Percentiles rank a stretch among this genome's conserved stretches.
Conservation (phyloP, 2,113 vertebrate species). For the Beaufortia kweichowensis region DNA sequence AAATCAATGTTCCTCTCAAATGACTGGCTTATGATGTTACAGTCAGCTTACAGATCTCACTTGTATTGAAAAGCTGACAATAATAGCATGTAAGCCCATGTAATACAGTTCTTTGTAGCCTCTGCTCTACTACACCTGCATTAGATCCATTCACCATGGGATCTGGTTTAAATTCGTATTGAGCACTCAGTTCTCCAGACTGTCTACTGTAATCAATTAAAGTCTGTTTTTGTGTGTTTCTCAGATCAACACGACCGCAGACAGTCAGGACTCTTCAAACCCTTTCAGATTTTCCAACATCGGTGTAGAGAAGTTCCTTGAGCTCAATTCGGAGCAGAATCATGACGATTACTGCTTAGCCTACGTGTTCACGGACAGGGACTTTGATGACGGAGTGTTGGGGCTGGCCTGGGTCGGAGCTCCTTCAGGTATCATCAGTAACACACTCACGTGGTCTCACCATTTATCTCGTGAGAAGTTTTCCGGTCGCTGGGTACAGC, state of each 20-base stretch:
- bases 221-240: neutral
- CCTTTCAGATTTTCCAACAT: conserved; percentile 97
- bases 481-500: neutral
- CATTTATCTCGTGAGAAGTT: neutral
- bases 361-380: conserved; percentile 97
- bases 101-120: neutral
- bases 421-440: conserved; percentile 83
- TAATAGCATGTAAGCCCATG: neutral
- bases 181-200: neutral
- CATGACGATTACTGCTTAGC: conserved; percentile 97
- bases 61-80: neutral
- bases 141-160: neutral
- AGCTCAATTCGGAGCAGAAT: conserved; percentile 97
- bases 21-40: neutral
- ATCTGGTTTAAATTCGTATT: neutral
- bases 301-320: conserved; percentile 97
- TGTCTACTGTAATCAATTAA: conserved; percentile 17
- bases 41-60: neutral
- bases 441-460: neutral
- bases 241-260: conserved; percentile 92
- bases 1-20: neutral
- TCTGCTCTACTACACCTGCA: too few relatives aligned
- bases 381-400: conserved; percentile 97
- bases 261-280: conserved; percentile 85
- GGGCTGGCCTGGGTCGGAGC: conserved; percentile 98